These are phyloP conservation scores for Mactromeris polynyma DNA, from an alignment of 2,888 invertebrate species.

Conservation along the genomic window DNA sequence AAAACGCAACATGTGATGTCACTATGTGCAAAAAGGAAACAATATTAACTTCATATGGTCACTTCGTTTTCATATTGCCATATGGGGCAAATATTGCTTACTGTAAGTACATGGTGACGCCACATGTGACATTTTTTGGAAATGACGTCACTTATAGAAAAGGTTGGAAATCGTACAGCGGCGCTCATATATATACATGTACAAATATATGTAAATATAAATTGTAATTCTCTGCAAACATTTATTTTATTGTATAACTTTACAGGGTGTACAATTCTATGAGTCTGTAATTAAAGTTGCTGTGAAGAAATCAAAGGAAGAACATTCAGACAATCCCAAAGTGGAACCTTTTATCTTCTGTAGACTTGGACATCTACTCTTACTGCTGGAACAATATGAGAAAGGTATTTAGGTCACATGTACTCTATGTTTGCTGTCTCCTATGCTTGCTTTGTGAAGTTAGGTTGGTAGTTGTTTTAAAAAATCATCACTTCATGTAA, in stretches of 20 bases:
- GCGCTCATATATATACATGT: too few relatives aligned
- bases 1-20: too few relatives aligned
- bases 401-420: slow-evolving; percentile 91
- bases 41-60: too few relatives aligned
- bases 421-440: too few relatives aligned
- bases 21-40: too few relatives aligned
- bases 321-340: slow-evolving; percentile 50
- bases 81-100: too few relatives aligned
- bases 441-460: not conserved
- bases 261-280: slow-evolving; percentile 81
- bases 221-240: not conserved
- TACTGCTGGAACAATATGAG: slow-evolving; percentile 96
- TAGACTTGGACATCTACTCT: slow-evolving; percentile 97
- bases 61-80: too few relatives aligned
- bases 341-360: slow-evolving; percentile 94
- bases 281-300: slow-evolving; percentile 90
- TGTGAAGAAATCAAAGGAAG: slow-evolving; percentile 86
- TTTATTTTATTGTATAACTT: not conserved
- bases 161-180: too few relatives aligned
- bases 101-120: too few relatives aligned
- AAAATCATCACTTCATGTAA: not conserved
- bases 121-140: too few relatives aligned
- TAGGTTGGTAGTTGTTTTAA: not conserved
- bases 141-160: too few relatives aligned
- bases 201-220: too few relatives aligned